Base-by-base conservation (phyloP, 2,888 invertebrate genomes). In the Nowickia ferox region DNA sequence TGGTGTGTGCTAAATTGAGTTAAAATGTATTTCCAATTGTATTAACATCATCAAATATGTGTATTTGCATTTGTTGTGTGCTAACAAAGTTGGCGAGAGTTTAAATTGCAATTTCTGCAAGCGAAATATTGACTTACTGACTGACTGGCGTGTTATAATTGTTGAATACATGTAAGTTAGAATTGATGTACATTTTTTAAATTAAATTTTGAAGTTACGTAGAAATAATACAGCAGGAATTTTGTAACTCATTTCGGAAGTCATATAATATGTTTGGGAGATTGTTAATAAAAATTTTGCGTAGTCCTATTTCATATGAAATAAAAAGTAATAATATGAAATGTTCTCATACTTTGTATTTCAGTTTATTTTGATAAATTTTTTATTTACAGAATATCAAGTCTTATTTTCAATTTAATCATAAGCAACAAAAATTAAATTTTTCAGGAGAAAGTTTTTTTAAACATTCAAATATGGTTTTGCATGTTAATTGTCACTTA, bases 111-210 rank as follows among this genome's bases (percentile, higher is more conserved):
- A 42, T 63, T 78, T 22, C 17, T 8, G 22, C 13, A 40, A 17
- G 11, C 1, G 1, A 22, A 22, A 66, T 38, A 63, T 55, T 53
- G 30, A 30, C 30, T 71, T 22, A 53, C 44, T 46, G 51, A 61
- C 42, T 48, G 15, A 40, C 48, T 77, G 30, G 30, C 30, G 6
- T 78, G 3, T 38, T 44, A 22, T 63, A 71, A 69, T 44, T 71
- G 63, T 63, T 63, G 61, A 71, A 71, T 63, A 59, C 69, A 2
- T 57, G 15, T 55, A 19, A 13, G 10, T 42, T 38, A 5, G 5
- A 30, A 17, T 13, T 38, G 15, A 9, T 9, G 1, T 51, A 38
- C 13, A 38, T 19, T 13, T 17, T 42, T 10, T 10, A 2, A 17
- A 42, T 42, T 0, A 0, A 46, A 65, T 22, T 30, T 22, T 44